Evolutionary conservation across 37 sponge, comb jelly and placozoan species (phyloP).

Genomic region (Eunapius fragilis): DNA sequence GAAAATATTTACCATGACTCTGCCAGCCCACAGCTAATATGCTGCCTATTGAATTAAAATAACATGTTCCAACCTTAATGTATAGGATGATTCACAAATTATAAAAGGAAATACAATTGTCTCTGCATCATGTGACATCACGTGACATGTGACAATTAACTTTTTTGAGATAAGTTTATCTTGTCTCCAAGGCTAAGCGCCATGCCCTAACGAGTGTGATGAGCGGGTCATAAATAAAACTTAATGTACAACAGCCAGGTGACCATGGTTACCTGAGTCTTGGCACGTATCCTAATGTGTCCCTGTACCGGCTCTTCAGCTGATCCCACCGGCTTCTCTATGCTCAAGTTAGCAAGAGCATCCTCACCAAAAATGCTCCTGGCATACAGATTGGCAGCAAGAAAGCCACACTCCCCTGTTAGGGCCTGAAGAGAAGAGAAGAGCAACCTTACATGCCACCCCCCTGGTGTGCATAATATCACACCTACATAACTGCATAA

Average conservation of each 20-base stretch:
- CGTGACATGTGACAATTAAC: background rate
- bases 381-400: slow-evolving; percentile 98
- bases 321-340: slow-evolving; percentile 71
- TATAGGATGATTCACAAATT: background rate
- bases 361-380: slow-evolving; percentile 98
- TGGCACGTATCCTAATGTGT: slow-evolving; percentile 96
- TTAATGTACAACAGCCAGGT: background rate
- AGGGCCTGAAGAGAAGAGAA: slow-evolving; percentile 60
- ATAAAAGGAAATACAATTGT: background rate
- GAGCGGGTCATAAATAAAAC: background rate
- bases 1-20: no score
- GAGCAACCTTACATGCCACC: no score
- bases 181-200: slow-evolving; percentile 99
- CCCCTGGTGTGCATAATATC: background rate
- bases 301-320: slow-evolving; percentile 76
- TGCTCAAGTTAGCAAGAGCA: slow-evolving; percentile 96
- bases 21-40: no score
- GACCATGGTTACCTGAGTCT: slow-evolving; percentile 81
- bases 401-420: slow-evolving; percentile 62
- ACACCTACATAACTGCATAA: background rate
- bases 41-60: no score
- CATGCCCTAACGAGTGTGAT: slow-evolving; percentile 81
- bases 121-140: background rate
- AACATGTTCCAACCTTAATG: no score
- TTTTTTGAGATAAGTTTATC: slow-evolving; percentile 93